Conservation (phyloP, 2,888 invertebrate species). For the Dioctria rufipes region DNA sequence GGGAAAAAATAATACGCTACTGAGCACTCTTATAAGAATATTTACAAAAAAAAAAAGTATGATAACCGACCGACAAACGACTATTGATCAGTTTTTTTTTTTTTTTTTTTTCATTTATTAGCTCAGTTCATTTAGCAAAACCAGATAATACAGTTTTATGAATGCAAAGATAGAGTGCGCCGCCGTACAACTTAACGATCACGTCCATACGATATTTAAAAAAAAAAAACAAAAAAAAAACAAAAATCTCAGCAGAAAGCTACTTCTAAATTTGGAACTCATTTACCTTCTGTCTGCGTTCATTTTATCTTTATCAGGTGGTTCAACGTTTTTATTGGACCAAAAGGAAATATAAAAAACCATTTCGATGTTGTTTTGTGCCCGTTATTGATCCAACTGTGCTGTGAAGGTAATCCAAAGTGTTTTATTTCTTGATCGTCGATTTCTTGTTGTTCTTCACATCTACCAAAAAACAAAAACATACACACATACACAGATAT, state of each 20-base stretch:
- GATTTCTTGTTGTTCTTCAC: not conserved
- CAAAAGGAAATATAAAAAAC: constrained; percentile 69
- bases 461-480: too few species aligned
- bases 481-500: too few species aligned
- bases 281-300: constrained; percentile 60
- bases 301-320: constrained; percentile 70
- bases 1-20: not conserved
- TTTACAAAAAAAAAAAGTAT: not conserved
- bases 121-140: constrained; percentile 1
- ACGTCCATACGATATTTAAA: too few species aligned
- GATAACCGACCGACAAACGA: not conserved
- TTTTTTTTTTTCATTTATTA: not conserved
- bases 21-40: not conserved
- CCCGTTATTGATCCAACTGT: constrained; percentile 41
- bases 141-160: constrained; percentile 6
- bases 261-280: constrained; percentile 43
- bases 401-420: constrained; percentile 13
- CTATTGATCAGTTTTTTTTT: not conserved
- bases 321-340: constrained; percentile 65
- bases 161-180: constrained; percentile 1
- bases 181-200: not conserved
- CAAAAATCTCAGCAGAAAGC: not conserved
- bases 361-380: constrained; percentile 62
- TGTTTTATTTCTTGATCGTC: constrained; percentile 20
- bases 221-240: too few species aligned